Conservation (phyloP, 2,797 vertebrate genomes). For the Sebastes nivosus region DNA sequence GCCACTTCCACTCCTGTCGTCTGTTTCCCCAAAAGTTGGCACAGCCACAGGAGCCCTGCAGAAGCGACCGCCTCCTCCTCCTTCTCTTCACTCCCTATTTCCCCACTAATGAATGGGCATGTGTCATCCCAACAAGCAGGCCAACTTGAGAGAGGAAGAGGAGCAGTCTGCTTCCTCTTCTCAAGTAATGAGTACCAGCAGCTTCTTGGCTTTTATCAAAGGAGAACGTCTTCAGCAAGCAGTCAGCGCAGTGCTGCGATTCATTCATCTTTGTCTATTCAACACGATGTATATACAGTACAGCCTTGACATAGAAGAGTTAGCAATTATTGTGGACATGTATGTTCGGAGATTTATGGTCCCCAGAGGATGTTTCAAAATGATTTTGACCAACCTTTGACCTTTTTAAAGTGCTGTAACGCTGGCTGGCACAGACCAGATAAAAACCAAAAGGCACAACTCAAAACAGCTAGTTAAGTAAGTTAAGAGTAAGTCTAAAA, state of each 20-base stretch:
- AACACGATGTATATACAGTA: not conserved
- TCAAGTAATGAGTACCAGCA: constrained; percentile 44
- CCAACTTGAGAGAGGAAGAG: constrained; percentile 52
- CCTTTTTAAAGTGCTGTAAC: not conserved
- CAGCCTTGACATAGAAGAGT: not conserved
- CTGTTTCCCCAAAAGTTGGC: constrained; percentile 47
- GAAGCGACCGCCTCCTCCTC: constrained; percentile 12
- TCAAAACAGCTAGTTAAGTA: not conserved
- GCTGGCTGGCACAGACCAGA: not conserved
- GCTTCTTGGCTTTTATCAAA: constrained; percentile 52
- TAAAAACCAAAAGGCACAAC: not conserved
- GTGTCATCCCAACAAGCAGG: constrained; percentile 53
- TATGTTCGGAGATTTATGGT: not conserved
- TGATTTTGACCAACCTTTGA: not conserved
- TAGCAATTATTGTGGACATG: not conserved
- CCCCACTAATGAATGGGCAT: constrained; percentile 50
- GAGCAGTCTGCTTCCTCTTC: constrained; percentile 48
- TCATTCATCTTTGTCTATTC: constrained; percentile 1
- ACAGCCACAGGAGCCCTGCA: constrained; percentile 35
- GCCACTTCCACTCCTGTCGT: constrained; percentile 21
- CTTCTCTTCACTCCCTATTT: constrained; percentile 37
- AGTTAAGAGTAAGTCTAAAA: not conserved
- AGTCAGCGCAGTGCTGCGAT: not conserved
- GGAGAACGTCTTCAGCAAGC: constrained; percentile 4
- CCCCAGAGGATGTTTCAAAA: not conserved